phyloP scores from a whole-genome alignment of 92 coral and sea anemone species.

The Zoanthus solanderi region DNA sequence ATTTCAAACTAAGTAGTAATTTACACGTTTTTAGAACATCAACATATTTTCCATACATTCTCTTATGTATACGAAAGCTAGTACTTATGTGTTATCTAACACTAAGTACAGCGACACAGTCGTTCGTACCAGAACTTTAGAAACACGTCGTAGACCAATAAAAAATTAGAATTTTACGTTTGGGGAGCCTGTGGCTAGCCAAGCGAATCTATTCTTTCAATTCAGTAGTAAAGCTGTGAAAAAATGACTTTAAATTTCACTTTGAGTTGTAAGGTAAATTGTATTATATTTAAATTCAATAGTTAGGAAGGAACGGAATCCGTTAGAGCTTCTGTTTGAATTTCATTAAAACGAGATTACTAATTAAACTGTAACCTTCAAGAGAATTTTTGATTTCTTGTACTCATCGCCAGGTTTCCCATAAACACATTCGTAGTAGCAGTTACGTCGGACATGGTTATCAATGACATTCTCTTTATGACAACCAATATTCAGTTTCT shows the following conservation, averaged over 20 bases:
- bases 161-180: no score
- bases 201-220: neutral
- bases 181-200: no score
- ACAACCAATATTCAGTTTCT: neutral
- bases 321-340: neutral
- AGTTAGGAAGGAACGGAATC: neutral
- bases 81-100: no score
- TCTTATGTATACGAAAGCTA: no score
- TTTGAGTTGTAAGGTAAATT: neutral
- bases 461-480: neutral
- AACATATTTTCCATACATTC: no score
- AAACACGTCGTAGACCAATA: no score
- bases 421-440: neutral
- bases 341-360: neutral
- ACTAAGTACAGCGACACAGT: no score
- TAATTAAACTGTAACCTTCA: neutral
- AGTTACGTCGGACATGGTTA: neutral
- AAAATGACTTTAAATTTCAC: neutral
- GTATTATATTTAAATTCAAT: neutral
- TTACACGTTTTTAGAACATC: no score
- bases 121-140: no score
- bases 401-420: neutral
- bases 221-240: neutral
- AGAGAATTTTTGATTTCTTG: neutral
- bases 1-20: no score